A percentile compares a stretch with the other conserved stretches of the same genome.
These are phyloP conservation scores for Trididemnum nubilum DNA, from an alignment of 23 tunicate species.

Conservation along the genomic window DNA sequence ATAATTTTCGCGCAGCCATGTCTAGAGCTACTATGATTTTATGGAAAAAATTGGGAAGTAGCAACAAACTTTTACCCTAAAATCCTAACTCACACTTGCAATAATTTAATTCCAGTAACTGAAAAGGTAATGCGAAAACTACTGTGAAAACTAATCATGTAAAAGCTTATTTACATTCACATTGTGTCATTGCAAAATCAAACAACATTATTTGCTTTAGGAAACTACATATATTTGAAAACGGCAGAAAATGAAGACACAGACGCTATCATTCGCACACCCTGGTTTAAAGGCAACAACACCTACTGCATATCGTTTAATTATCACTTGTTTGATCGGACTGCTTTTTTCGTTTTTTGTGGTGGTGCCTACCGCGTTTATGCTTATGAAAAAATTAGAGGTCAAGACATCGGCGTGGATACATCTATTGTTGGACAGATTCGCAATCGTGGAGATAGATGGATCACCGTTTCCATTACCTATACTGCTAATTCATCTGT, in stretches of 20 bases:
- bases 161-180: too few relatives aligned
- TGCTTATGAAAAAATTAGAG: slow-evolving; percentile 66
- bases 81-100: too few relatives aligned
- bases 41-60: too few relatives aligned
- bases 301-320: slow-evolving; percentile 48
- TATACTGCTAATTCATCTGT: neutral
- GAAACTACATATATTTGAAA: neutral
- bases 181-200: too few relatives aligned
- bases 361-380: slow-evolving; percentile 65
- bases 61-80: too few relatives aligned
- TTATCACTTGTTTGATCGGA: slow-evolving; percentile 85
- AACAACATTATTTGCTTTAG: neutral
- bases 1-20: too few relatives aligned
- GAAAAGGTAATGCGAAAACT: too few relatives aligned
- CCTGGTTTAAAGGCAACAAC: slow-evolving; percentile 49
- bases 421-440: slow-evolving; percentile 65
- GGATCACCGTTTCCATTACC: slow-evolving; percentile 28
- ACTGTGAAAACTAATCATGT: too few relatives aligned
- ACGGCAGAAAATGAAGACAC: neutral
- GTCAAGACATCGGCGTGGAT: slow-evolving; percentile 51
- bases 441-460: slow-evolving; percentile 61
- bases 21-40: too few relatives aligned
- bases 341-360: too few relatives aligned
- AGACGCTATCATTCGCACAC: slow-evolving; percentile 78
- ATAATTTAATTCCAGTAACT: too few relatives aligned